Evolutionary conservation across 92 coral and sea anemone genomes (phyloP), one percentile per base, ranked within the genome.

Genomic region (Isaurus tuberculatus): DNA sequence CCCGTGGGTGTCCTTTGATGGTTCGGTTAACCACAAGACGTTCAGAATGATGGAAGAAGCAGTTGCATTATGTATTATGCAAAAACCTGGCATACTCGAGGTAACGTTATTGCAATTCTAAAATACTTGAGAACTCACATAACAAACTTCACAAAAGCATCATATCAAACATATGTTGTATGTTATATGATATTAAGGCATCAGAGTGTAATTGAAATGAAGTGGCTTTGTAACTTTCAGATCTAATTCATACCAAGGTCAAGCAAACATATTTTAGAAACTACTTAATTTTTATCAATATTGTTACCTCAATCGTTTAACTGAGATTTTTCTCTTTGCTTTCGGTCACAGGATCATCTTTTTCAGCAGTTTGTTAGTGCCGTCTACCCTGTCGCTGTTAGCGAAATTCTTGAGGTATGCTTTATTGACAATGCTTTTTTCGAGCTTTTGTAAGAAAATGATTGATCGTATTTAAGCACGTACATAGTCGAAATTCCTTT

Each of bases 61-160:
- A 5, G 17, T 77, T 23, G 82, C 82, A 25, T 46, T 77, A 4
- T 5, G 58, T 43, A 32, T 77, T 40, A 58, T 77, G 70, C 69
- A 77, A 57, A 77, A 57, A 30, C 82, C 82, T n/a, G 82, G 82
- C n/a, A 77, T 77, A 57, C 82, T 11, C 19, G 82, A 77, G 82
- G 82, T 77, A 55, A 19, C 22, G n/a, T 9, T 40, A 7, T 40
- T 4, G 26, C 26, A 20, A 55, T 8, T 19, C 58, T 49, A 49
- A 0, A 6, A 17, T 19, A 8, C 8, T 55, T n/a, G 1, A 8
- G 6, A 55, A 19, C 23, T 40, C 42, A 36, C 8, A 36, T 3
- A 36, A 36, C 42, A 36, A 3, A 3, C 8, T 36, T 36, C 3
- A 36, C 8, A 3, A 36, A 36, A 3, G 3, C 8, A 8, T 36